These are phyloP conservation scores for Mobula hypostoma DNA, from an alignment of 2,113 vertebrate genomes.

Conservation along the genomic window DNA sequence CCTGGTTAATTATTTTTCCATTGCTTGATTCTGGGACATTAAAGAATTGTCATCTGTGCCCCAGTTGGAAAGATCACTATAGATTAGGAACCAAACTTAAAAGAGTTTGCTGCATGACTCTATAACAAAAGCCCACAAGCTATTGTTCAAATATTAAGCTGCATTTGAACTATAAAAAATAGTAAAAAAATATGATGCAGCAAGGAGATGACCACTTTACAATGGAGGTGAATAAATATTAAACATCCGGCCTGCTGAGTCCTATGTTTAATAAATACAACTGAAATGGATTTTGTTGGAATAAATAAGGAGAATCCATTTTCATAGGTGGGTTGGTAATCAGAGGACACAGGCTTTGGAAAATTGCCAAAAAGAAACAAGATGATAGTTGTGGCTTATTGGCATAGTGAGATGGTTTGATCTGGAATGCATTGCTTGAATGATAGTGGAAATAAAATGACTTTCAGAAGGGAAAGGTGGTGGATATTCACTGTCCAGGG, in stretches of 20 bases:
- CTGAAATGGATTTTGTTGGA: not conserved
- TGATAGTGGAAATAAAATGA: not conserved
- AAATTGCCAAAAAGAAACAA: not conserved
- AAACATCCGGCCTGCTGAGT: not conserved
- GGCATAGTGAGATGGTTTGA: no score
- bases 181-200: not conserved
- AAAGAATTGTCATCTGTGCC: not conserved
- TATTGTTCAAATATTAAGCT: not conserved
- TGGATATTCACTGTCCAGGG: no score
- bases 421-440: not conserved
- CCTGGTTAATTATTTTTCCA: slow-evolving; percentile 17
- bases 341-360: not conserved
- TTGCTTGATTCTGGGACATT: not conserved
- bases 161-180: not conserved
- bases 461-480: not conserved
- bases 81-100: not conserved
- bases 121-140: not conserved
- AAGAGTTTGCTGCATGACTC: not conserved
- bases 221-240: not conserved
- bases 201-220: not conserved
- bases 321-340: not conserved
- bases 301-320: not conserved
- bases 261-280: not conserved
- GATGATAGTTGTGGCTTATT: not conserved
- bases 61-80: not conserved